Evolutionary conservation across 2,113 vertebrate species (phyloP).

Genomic region (Octodon degus): DNA sequence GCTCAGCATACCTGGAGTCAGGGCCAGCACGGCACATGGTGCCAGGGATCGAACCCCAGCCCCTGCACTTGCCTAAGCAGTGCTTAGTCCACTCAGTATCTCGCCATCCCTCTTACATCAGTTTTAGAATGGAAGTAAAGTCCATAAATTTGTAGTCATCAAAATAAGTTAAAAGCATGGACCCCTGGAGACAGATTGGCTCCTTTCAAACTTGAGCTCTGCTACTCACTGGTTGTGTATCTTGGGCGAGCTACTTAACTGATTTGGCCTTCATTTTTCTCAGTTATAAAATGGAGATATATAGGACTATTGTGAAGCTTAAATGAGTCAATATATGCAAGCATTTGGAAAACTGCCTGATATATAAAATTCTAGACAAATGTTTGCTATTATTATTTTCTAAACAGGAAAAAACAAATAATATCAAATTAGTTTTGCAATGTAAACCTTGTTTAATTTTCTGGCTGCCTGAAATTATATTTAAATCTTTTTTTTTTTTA

Average conservation of each 20-base stretch:
- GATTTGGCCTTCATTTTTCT: neutral
- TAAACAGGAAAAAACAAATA: slow-evolving; percentile 12
- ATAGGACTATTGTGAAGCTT: neutral
- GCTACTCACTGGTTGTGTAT: neutral
- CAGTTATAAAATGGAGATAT: slow-evolving; percentile 12
- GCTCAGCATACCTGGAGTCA: no score
- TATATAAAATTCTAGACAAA: neutral
- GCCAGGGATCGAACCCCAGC: no score
- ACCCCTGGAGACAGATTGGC: neutral
- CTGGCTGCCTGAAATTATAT: neutral
- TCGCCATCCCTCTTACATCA: neutral
- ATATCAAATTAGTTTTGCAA: neutral
- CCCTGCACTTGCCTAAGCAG: no score
- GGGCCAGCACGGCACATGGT: no score
- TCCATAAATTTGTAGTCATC: neutral
- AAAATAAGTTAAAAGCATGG: neutral
- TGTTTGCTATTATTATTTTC: neutral
- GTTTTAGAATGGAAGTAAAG: slow-evolving; percentile 6
- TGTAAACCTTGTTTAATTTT: slow-evolving; percentile 23
- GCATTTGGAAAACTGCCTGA: neutral
- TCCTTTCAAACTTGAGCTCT: neutral
- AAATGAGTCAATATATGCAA: neutral
- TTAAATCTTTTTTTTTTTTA: slow-evolving; percentile 19
- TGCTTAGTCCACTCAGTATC: no score
- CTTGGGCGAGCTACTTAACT: neutral